Conservation (phyloP, 2,113 vertebrate species). For the Vombatus ursinus region DNA sequence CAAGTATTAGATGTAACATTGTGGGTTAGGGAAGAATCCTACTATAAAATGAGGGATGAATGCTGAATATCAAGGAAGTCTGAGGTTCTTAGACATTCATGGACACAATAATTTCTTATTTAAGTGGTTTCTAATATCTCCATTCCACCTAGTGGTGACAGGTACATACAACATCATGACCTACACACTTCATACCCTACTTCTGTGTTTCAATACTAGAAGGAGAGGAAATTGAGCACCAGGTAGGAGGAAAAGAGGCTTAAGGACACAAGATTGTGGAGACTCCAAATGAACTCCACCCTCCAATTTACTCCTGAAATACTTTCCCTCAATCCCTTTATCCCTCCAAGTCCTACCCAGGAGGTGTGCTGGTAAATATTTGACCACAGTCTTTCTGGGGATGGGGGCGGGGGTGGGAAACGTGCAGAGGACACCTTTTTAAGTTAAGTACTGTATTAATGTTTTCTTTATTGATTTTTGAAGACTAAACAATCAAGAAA, state of each 20-base stretch:
- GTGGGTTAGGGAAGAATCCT: neutral
- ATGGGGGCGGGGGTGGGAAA: neutral
- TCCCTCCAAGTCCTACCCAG: neutral
- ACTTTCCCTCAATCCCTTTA: neutral
- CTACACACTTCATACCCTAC: neutral
- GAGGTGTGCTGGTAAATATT: neutral
- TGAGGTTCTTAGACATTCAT: neutral
- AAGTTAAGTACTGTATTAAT: neutral
- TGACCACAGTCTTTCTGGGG: neutral
- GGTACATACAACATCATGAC: neutral
- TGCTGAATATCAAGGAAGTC: neutral
- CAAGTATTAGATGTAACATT: neutral
- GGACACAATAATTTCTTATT: conserved; percentile 25
- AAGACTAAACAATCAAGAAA: neutral
- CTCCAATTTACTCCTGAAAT: neutral
- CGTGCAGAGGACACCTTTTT: neutral
- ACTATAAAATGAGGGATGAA: neutral
- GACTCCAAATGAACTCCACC: neutral
- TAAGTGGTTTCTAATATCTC: neutral
- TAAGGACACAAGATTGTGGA: neutral
- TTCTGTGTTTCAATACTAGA: neutral
- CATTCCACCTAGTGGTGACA: neutral
- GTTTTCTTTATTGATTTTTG: neutral
- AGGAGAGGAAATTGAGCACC: neutral
- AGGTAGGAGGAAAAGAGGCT: neutral